Base-by-base conservation (phyloP, 2,888 invertebrate species). In the Philereme transversata region DNA sequence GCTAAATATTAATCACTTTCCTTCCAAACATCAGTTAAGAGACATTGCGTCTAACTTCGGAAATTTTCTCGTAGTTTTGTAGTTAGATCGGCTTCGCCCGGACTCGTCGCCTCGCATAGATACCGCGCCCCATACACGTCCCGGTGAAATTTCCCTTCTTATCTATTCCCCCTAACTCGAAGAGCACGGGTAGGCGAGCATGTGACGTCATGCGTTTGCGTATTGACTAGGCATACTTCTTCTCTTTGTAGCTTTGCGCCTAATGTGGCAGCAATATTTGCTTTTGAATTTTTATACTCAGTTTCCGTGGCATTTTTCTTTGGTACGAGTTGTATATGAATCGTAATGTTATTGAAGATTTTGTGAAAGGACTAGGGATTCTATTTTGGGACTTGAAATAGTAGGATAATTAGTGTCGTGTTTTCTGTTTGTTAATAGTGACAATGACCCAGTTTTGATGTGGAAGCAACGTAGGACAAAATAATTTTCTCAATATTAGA, bases 141-240 rank as follows among this genome's bases (percentile, higher is more conserved):
- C 62, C 62, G 52, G 22, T 46, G 51, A 64, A 62, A 65, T 61
- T 64, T 57, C 60, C 60, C 60, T 46, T 47, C 51, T 64, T 67
- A 69, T 69, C 67, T 57, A 50, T 54, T 56, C 58, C 66, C 69
- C 69, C 61, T 51, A 55, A 55, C 52, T 50, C 49, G 46, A 50
- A 55, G 49, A 48, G 45, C 40, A 53, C 38, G 53, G 36, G 51
- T 33, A 10, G 57, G 51, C 43, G 50, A 55, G 48, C 44, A 48
- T 49, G 60, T 67, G 69, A 70, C 64, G 64, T 62, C 65, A 64
- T 56, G 9, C 44, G 36, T 64, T 63, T 64, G 59, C 52, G 61
- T 67, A 57, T 62, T 54, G 49, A 65, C 53, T 52, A 55, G 60
- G 36, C 36, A 36, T 36, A 7, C 5, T 7, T 36, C 36, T 36